These are phyloP conservation scores for Maniola hyperantus DNA, from an alignment of 2,888 invertebrate genomes.

Conservation along the genomic window DNA sequence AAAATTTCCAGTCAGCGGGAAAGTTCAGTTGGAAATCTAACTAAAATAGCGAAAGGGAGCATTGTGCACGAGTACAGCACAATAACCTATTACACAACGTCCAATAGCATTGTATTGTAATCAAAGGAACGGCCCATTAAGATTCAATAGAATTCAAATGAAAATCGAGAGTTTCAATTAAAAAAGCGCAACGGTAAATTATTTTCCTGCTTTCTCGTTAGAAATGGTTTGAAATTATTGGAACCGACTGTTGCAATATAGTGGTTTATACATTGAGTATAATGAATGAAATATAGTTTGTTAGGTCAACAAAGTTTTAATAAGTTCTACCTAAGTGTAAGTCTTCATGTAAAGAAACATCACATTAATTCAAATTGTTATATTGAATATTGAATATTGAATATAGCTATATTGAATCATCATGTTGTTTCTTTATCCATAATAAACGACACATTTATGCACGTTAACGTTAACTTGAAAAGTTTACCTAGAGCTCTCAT, in stretches of 20 bases:
- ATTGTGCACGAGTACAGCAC: constrained; percentile 63
- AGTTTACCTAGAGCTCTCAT: too few relatives aligned
- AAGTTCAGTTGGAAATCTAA: constrained; percentile 19
- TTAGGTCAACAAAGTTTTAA: too few relatives aligned
- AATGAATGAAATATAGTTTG: too few relatives aligned
- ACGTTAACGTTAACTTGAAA: too few relatives aligned
- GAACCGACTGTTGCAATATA: not conserved
- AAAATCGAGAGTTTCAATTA: constrained; percentile 24
- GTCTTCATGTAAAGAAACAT: too few relatives aligned
- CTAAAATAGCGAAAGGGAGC: constrained; percentile 10
- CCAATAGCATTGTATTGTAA: constrained; percentile 21
- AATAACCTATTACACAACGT: constrained; percentile 25
- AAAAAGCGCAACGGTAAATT: constrained; percentile 9
- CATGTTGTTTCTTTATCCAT: too few relatives aligned
- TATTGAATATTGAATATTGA: too few relatives aligned
- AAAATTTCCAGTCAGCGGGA: constrained; percentile 14
- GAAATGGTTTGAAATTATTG: not conserved
- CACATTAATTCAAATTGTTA: too few relatives aligned
- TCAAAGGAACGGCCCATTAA: constrained; percentile 25
- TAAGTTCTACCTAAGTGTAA: too few relatives aligned
- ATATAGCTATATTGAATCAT: too few relatives aligned
- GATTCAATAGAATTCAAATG: constrained; percentile 26
- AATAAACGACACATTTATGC: too few relatives aligned
- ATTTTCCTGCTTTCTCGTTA: not conserved
- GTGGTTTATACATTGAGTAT: too few relatives aligned